A percentile compares a stretch with the other conserved stretches of the same genome.
Evolutionary conservation across 2,113 vertebrate genomes (phyloP).

Genomic region (Sialia sialis): DNA sequence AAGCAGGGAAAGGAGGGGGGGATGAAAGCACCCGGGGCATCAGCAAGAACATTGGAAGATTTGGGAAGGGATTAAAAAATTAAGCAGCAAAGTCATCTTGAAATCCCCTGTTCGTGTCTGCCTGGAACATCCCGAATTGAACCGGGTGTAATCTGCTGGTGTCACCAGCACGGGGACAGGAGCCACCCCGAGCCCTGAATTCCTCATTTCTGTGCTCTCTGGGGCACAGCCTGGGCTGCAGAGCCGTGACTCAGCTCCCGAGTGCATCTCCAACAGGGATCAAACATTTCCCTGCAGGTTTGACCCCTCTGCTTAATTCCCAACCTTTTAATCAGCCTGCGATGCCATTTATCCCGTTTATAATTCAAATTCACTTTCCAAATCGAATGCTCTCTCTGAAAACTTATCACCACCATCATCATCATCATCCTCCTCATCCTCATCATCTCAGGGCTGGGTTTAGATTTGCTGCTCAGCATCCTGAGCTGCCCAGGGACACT

Average conservation of each 20-base stretch:
- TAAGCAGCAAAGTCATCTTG: neutral
- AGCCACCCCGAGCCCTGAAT: rapidly evolving
- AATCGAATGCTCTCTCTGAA: neutral
- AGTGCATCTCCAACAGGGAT: neutral
- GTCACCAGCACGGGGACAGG: rapidly evolving
- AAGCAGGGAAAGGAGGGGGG: neutral
- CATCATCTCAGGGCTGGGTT: too few relatives aligned
- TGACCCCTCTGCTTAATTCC: neutral
- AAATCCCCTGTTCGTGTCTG: neutral
- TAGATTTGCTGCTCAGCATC: too few relatives aligned
- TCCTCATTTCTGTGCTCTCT: neutral
- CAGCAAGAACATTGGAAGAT: neutral
- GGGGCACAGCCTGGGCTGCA: neutral
- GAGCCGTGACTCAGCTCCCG: neutral
- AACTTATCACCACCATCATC: neutral
- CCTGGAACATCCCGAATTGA: neutral
- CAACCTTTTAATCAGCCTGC: neutral
- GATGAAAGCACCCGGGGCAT: neutral
- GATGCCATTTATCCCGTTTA: neutral
- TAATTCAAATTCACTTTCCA: neutral
- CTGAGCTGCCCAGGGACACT: too few relatives aligned
- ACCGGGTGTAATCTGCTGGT: rapidly evolving
- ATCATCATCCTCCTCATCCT: too few relatives aligned
- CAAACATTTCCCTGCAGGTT: rapidly evolving
- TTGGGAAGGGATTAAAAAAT: conserved; percentile 24